Evolutionary conservation across 2,113 vertebrate genomes (phyloP).

Genomic region (Nothocercus nigrocapillus): DNA sequence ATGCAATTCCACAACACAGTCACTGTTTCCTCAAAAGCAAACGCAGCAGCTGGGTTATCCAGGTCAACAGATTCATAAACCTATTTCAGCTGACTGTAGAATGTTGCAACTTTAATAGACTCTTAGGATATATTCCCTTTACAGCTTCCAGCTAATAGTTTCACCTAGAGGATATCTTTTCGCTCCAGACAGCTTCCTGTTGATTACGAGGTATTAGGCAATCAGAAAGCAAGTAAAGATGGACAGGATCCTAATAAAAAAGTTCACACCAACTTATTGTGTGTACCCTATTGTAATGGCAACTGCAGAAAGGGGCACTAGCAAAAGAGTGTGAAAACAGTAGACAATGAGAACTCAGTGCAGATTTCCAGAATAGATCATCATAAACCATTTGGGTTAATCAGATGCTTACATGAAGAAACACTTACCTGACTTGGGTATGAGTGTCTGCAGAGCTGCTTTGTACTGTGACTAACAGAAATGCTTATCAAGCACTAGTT

Average conservation of each 20-base stretch:
- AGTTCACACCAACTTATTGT: background rate
- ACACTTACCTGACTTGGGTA: background rate
- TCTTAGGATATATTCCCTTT: background rate
- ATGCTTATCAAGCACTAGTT: background rate
- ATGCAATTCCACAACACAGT: background rate
- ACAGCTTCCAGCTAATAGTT: background rate
- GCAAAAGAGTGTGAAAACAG: background rate
- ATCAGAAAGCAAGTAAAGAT: background rate
- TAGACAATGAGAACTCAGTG: background rate
- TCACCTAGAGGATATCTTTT: background rate
- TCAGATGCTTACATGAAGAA: background rate
- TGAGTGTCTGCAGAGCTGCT: background rate
- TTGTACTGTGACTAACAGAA: background rate
- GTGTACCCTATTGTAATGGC: background rate
- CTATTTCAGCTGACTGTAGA: background rate
- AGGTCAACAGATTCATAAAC: background rate
- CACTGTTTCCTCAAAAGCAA: background rate
- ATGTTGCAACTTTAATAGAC: background rate
- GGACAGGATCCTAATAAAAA: background rate
- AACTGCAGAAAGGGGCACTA: background rate
- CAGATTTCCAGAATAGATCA: background rate
- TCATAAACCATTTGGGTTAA: background rate
- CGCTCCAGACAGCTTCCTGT: background rate
- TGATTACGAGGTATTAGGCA: background rate
- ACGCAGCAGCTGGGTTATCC: background rate